Base-by-base conservation (phyloP, 2,113 vertebrate species). In the Callionymus lyra region DNA sequence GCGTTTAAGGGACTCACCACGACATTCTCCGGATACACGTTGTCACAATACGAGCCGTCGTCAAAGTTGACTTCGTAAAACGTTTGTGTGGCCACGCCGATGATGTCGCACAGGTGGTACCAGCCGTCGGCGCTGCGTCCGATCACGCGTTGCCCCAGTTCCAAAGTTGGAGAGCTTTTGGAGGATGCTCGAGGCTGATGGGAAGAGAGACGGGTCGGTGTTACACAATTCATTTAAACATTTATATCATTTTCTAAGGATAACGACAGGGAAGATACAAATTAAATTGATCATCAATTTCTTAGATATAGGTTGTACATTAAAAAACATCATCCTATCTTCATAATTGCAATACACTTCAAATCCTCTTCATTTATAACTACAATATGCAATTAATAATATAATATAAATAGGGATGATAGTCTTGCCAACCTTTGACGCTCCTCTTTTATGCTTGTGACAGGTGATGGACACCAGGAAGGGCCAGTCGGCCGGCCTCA, bases 1-100 rank as follows among this genome's bases (percentile, higher is more conserved):
- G 8, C 6, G 16, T n/a, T 10, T 0, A 9, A 3, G 31, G 19
- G 8, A 65, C 94, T 89, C 80, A 98, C 94, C 3, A 86, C 60
- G 44, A 99, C 76, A 72, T 90, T 94, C 74, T 98, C 95, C 0
- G 95, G 95, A 65, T 89, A 86, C 9, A 98, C 57, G 66, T 98
- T 98, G 85, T 99, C 92, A 0, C 91, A 95, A 84, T 97, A 99
- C 2, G 94, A 97, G 2, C 93, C 95, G 0, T 98, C 93, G 0
- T 97, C 91, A 0, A 93, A 99, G 81, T 95, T 97, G 11, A 99
- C 91, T 65, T 97, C 95, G 2, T 94, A 97, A 83, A 87, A 89
- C 2, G 84, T 92, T 77, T 96, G 94, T 0, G 87, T 84, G 1
- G 86, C 87, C 32, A 72, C 80, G 56, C 93, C 95, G 0, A 97